These are phyloP conservation scores for Reticulitermes speratus DNA, from an alignment of 1,140 invertebrate species.

Conservation along the genomic window DNA sequence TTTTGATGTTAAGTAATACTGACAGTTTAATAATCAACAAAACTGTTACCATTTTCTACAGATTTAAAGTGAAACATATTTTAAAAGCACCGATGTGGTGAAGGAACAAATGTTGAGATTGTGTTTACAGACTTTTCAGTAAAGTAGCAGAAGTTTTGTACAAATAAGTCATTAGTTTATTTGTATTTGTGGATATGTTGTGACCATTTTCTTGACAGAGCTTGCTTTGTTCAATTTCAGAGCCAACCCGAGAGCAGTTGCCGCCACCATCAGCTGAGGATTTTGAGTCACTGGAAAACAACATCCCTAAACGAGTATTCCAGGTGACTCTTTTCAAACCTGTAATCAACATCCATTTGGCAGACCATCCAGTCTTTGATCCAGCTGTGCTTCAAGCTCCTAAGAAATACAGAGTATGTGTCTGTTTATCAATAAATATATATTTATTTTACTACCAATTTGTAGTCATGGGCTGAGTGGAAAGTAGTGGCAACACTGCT, in stretches of 20 bases:
- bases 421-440: neutral
- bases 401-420: constrained; percentile 33
- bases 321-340: constrained; percentile 56
- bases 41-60: no score
- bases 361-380: constrained; percentile 53
- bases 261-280: constrained; percentile 62
- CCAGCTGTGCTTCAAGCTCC: constrained; percentile 33
- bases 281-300: constrained; percentile 58
- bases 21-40: no score
- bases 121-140: no score
- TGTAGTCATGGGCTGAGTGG: neutral
- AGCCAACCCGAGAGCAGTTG: constrained; percentile 48
- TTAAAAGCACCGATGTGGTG: no score
- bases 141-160: no score
- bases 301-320: constrained; percentile 55
- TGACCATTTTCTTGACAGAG: neutral
- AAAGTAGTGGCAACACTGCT: no score
- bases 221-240: constrained; percentile 22
- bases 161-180: neutral
- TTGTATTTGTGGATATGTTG: neutral
- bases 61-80: no score
- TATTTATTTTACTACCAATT: neutral
- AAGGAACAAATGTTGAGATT: no score
- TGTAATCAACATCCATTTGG: constrained; percentile 56
- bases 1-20: no score